These are phyloP conservation scores for Gymnoscelis rufifasciata DNA, from an alignment of 2,888 invertebrate species.

Conservation along the genomic window DNA sequence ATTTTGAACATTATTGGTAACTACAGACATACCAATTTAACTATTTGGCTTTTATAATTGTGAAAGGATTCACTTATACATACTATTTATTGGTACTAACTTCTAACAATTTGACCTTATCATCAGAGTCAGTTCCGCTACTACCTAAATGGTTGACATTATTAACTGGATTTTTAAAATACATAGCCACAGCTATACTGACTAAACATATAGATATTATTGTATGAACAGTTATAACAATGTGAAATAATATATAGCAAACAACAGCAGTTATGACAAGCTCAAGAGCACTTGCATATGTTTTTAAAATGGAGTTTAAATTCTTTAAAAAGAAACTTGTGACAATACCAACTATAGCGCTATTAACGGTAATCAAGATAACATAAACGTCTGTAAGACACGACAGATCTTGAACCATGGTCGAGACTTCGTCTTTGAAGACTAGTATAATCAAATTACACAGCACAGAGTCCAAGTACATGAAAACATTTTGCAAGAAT, in stretches of 20 bases:
- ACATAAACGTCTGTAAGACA: constrained; percentile 84
- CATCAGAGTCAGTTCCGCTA: constrained; percentile 33
- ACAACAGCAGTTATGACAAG: constrained; percentile 93
- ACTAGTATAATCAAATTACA: constrained; percentile 89
- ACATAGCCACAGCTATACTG: constrained; percentile 89
- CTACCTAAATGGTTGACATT: constrained; percentile 47
- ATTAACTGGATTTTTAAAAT: constrained; percentile 92
- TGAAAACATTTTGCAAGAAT: constrained; percentile 95
- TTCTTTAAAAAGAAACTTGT: constrained; percentile 96
- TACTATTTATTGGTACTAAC: constrained; percentile 32
- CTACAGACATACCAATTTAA: constrained; percentile 1
- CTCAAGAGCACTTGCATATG: constrained; percentile 96
- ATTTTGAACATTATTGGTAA: constrained; percentile 9
- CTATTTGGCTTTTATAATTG: constrained; percentile 10
- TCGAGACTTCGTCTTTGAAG: constrained; percentile 81
- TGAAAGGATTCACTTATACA: constrained; percentile 4
- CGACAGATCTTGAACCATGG: constrained; percentile 79
- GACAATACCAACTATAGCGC: constrained; percentile 93
- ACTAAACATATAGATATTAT: constrained; percentile 89
- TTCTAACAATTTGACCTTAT: constrained; percentile 53
- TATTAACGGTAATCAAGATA: constrained; percentile 90
- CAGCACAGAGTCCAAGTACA: constrained; percentile 96
- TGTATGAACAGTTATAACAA: constrained; percentile 90
- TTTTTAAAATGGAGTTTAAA: constrained; percentile 96
- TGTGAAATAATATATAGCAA: constrained; percentile 90